Conservation (phyloP, 1,140 invertebrate genomes). For the Planococcus citri region DNA sequence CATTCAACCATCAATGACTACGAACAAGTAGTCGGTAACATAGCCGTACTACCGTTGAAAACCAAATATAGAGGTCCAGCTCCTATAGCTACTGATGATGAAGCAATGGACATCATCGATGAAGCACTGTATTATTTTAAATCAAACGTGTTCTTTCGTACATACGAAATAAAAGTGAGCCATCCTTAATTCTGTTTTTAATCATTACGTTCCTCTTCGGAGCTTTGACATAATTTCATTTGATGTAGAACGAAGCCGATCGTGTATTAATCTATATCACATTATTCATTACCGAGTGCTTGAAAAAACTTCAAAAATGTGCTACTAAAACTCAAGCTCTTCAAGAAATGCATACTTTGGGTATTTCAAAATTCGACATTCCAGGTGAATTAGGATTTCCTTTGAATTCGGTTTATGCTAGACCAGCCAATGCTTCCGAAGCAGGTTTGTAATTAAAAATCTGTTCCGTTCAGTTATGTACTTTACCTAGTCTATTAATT, state of each 20-base stretch:
- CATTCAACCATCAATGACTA: constrained; percentile 76
- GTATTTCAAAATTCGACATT: constrained; percentile 90
- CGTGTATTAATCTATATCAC: constrained; percentile 95
- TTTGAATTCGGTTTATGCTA: constrained; percentile 92
- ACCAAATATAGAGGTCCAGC: constrained; percentile 83
- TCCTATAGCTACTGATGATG: constrained; percentile 44
- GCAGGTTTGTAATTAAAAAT: too few relatives aligned
- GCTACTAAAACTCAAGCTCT: constrained; percentile 74
- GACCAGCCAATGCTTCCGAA: constrained; percentile 63
- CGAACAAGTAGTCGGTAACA: constrained; percentile 71
- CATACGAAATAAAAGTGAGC: constrained; percentile 90
- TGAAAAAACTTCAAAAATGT: constrained; percentile 89
- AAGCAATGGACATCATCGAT: constrained; percentile 88
- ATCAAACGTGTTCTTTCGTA: constrained; percentile 98
- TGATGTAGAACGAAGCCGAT: constrained; percentile 76
- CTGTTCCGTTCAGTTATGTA: background rate
- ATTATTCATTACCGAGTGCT: constrained; percentile 95
- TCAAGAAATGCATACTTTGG: constrained; percentile 93
- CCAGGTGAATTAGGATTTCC: constrained; percentile 93
- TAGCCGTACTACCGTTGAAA: constrained; percentile 76
- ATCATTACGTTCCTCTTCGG: too few relatives aligned
- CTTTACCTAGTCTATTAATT: background rate
- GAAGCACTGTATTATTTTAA: constrained; percentile 96
- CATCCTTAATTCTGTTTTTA: background rate
- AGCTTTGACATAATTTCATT: background rate